Conservation (phyloP, 2,888 invertebrate species). For the Agrilus biguttatus region DNA sequence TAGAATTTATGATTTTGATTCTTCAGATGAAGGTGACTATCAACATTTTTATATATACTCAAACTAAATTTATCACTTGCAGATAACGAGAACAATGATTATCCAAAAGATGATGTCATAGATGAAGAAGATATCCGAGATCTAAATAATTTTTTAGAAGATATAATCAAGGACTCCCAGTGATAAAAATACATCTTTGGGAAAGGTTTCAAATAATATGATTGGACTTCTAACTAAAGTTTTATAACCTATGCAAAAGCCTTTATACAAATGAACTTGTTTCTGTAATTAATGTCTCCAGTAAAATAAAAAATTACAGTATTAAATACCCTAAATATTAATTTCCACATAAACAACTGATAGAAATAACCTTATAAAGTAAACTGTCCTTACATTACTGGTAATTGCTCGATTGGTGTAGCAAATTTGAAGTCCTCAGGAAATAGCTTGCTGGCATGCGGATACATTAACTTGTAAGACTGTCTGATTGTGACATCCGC, state of each 20-base stretch:
- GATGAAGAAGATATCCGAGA: conserved; percentile 1
- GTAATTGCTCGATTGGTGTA: conserved; percentile 87
- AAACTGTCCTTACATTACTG: conserved; percentile 50
- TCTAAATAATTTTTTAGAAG: too few relatives aligned
- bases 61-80: conserved; percentile 2
- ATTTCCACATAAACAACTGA: background rate
- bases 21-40: conserved; percentile 8
- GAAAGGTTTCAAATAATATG: too few relatives aligned
- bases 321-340: background rate
- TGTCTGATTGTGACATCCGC: conserved; percentile 97
- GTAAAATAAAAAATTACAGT: background rate
- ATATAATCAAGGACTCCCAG: too few relatives aligned
- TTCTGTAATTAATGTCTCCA: conserved; percentile 4
- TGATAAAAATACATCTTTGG: too few relatives aligned
- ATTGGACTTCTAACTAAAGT: background rate
- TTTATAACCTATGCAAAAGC: conserved; percentile 2
- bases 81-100: conserved; percentile 1
- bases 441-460: conserved; percentile 81
- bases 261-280: conserved; percentile 2
- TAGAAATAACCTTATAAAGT: background rate
- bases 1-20: conserved; percentile 7
- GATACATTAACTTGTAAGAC: conserved; percentile 95
- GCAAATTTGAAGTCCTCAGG: conserved; percentile 93
- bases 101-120: conserved; percentile 4
- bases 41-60: conserved; percentile 9